Conservation (phyloP, 2,797 vertebrate genomes). For the Sebastes ruberrimus region DNA sequence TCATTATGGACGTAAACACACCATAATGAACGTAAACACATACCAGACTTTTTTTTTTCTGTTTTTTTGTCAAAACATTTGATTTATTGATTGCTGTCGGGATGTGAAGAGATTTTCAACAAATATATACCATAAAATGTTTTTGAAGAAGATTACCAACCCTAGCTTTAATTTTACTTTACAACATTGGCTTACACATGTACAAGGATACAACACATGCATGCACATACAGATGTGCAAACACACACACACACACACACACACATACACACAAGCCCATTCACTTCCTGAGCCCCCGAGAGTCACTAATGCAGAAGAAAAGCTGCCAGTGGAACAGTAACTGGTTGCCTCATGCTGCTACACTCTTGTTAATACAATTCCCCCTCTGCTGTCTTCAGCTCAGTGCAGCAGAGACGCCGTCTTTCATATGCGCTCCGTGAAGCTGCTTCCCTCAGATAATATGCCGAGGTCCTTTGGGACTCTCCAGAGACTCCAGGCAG, state of each 20-base stretch:
- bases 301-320: conserved; percentile 44
- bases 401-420: conserved; percentile 42
- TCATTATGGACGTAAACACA: too few relatives aligned
- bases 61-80: too few relatives aligned
- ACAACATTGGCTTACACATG: background rate
- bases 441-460: conserved; percentile 81
- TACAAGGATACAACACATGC: background rate
- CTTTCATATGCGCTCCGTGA: conserved; percentile 42
- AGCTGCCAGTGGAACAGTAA: conserved; percentile 49
- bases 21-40: too few relatives aligned
- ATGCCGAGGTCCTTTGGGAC: conserved; percentile 55
- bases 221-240: background rate
- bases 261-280: background rate
- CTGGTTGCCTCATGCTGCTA: conserved; percentile 35
- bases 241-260: background rate
- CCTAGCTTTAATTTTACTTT: too few relatives aligned
- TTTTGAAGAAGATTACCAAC: too few relatives aligned
- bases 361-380: conserved; percentile 48
- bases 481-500: conserved; percentile 60
- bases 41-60: too few relatives aligned
- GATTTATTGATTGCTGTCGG: too few relatives aligned
- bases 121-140: too few relatives aligned
- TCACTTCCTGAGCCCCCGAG: conserved; percentile 35
- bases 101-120: background rate
- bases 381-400: conserved; percentile 28